phyloP scores from a whole-genome alignment of 2,113 vertebrate species.

The Cardinalis cardinalis region DNA sequence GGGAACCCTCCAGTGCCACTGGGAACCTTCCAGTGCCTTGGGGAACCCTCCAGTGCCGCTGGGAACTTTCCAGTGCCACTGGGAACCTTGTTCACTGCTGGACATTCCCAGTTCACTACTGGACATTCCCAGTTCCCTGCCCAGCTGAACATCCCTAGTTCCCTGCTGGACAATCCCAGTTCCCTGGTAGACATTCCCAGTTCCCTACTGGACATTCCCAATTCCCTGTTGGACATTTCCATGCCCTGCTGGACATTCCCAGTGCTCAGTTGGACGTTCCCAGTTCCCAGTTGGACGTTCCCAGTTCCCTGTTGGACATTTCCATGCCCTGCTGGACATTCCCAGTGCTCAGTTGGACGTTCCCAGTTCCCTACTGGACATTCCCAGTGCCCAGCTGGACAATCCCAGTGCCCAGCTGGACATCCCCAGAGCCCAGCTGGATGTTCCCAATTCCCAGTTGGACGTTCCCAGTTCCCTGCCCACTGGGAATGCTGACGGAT shows the following conservation, averaged over 20 bases:
- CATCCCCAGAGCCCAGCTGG: background rate
- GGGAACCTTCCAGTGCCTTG: no score
- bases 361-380: background rate
- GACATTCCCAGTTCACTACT: background rate
- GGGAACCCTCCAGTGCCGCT: no score
- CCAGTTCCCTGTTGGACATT: background rate
- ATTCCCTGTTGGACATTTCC: fast-evolving
- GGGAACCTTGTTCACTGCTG: no score
- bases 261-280: background rate
- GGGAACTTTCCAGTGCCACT: no score
- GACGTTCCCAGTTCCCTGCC: background rate
- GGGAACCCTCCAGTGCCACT: fast-evolving
- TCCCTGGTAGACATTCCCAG: no score
- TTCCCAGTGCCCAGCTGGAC: no score
- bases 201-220: background rate
- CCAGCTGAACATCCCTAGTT: no score
- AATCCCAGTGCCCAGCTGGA: fast-evolving
- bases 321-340: no score
- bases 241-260: no score
- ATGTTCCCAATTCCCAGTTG: background rate
- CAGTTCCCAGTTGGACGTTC: fast-evolving
- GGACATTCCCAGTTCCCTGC: background rate
- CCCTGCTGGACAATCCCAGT: background rate
- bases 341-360: background rate
- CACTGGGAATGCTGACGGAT: fast-evolving